A percentile compares a stretch with the other conserved stretches of the same genome.
Evolutionary conservation across 1,140 invertebrate species (phyloP).

Genomic region (Hetaerina americana): DNA sequence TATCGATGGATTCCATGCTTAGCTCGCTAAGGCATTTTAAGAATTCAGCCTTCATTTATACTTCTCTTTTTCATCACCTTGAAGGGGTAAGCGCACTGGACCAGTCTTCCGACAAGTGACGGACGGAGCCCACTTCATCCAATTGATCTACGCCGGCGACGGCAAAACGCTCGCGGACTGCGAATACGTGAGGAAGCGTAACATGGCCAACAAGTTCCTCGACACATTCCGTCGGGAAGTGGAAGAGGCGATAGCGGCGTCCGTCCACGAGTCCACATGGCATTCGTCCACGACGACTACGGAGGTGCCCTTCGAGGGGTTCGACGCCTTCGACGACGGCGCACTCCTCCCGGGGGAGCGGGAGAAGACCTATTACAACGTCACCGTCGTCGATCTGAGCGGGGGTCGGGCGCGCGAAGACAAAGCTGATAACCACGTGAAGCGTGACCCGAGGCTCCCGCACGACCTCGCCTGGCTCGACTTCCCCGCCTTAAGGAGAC

Average conservation of each 20-base stretch:
- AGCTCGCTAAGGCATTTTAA: no score
- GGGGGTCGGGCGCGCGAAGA: not conserved
- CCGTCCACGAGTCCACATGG: conserved; percentile 14
- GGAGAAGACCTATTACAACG: conserved; percentile 9
- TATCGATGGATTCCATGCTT: no score
- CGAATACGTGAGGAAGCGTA: conserved; percentile 18
- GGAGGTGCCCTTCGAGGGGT: conserved; percentile 22
- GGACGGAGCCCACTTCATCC: conserved; percentile 29
- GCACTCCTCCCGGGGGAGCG: conserved; percentile 16
- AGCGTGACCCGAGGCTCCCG: not conserved
- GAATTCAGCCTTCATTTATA: no score
- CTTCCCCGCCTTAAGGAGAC: not conserved
- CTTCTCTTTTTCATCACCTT: no score
- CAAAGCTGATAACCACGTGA: not conserved
- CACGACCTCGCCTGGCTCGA: not conserved
- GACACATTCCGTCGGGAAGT: not conserved
- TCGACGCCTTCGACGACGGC: conserved; percentile 21
- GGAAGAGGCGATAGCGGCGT: conserved; percentile 8
- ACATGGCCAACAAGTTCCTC: conserved; percentile 7
- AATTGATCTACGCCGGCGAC: conserved; percentile 32
- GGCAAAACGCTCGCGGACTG: conserved; percentile 25
- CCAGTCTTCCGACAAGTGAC: conserved; percentile 34
- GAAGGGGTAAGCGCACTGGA: conserved; percentile 13
- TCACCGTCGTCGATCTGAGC: not conserved
- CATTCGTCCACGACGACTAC: conserved; percentile 16